Conservation (phyloP, 2,113 vertebrate species). For the Grallaria varia region DNA sequence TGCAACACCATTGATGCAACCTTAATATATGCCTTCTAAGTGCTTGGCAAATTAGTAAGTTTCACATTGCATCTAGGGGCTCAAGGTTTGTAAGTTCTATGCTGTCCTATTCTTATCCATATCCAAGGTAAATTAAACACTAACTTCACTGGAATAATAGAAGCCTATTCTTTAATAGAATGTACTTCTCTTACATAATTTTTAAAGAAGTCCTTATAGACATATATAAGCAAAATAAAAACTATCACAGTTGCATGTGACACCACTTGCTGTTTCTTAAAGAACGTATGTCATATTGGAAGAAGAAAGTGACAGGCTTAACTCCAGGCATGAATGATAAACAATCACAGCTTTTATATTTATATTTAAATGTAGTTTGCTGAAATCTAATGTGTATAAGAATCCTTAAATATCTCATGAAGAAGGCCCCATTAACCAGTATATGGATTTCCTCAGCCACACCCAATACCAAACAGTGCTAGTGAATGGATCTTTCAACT, state of each 20-base stretch:
- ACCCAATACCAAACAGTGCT: background rate
- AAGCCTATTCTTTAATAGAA: background rate
- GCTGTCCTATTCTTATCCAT: background rate
- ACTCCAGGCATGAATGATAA: background rate
- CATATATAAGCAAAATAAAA: background rate
- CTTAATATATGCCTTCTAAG: background rate
- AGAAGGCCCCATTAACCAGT: background rate
- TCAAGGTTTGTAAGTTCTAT: background rate
- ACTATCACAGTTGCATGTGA: accelerated
- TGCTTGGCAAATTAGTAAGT: background rate
- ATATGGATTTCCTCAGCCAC: background rate
- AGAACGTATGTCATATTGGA: background rate
- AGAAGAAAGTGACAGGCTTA: background rate
- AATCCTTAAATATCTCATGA: background rate
- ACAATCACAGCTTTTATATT: background rate
- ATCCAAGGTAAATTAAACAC: background rate
- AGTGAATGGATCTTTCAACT: background rate
- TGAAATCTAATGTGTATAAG: background rate
- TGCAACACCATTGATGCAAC: background rate
- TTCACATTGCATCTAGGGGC: background rate
- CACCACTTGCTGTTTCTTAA: background rate
- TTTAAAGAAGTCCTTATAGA: background rate
- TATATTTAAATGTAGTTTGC: background rate
- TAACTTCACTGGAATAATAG: background rate
- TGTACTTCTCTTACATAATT: accelerated